A percentile compares a stretch with the other conserved stretches of the same genome.
These are phyloP conservation scores for Heliconius melpomene DNA, from an alignment of 1,140 invertebrate species.

Conservation along the genomic window DNA sequence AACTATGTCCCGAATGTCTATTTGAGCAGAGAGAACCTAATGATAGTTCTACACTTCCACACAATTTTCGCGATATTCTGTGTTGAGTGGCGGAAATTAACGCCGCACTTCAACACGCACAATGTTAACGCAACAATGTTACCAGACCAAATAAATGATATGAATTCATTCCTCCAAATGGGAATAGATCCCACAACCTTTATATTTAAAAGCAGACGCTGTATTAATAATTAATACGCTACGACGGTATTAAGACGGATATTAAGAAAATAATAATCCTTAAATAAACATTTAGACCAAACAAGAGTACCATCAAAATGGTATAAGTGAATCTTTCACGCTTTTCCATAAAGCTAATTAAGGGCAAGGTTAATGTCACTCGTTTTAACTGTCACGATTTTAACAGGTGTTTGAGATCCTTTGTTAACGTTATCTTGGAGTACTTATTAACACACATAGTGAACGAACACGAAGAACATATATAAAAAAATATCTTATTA, in stretches of 20 bases:
- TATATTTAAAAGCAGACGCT: background rate
- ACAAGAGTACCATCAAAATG: background rate
- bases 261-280: background rate
- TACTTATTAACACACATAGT: background rate
- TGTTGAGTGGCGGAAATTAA: background rate
- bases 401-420: background rate
- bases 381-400: slow-evolving; percentile 14
- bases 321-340: slow-evolving; percentile 11
- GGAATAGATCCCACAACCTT: background rate
- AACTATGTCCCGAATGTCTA: too few relatives aligned
- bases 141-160: background rate
- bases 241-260: too few relatives aligned
- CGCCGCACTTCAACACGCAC: background rate
- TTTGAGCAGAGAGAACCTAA: too few relatives aligned
- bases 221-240: background rate
- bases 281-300: background rate
- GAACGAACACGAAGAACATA: background rate
- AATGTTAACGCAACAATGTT: too few relatives aligned
- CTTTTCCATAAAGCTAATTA: slow-evolving; percentile 6
- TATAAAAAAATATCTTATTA: too few relatives aligned
- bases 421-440: background rate
- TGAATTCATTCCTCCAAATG: background rate
- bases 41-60: too few relatives aligned
- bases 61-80: too few relatives aligned
- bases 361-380: slow-evolving; percentile 17